A percentile compares a stretch with the other conserved stretches of the same genome.
phyloP scores from a whole-genome alignment of 2,797 vertebrate genomes.

The Neosilurus hyrtlii region DNA sequence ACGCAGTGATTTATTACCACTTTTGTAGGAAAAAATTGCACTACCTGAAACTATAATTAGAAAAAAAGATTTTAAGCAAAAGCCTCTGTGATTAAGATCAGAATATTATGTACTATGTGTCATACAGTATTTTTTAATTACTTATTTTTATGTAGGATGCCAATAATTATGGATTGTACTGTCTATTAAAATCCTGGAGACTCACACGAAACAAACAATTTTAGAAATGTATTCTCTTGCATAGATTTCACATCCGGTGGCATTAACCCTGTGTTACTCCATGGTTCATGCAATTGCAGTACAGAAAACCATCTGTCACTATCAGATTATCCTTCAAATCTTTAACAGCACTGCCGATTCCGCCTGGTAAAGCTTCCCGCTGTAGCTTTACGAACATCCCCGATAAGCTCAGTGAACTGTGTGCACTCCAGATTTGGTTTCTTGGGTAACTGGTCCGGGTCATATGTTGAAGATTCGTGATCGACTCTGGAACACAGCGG shows the following conservation, averaged over 20 bases:
- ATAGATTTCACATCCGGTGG: slow-evolving; percentile 72
- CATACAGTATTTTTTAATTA: neutral
- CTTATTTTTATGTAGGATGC: neutral
- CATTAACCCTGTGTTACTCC: slow-evolving; percentile 59
- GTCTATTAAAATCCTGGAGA: neutral
- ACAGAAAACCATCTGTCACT: neutral
- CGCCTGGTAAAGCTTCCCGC: neutral
- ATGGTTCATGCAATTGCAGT: slow-evolving; percentile 40
- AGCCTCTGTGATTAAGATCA: neutral
- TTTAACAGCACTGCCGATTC: neutral
- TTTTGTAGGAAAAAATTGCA: neutral
- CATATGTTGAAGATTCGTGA: slow-evolving; percentile 86
- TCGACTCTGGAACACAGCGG: slow-evolving; percentile 89
- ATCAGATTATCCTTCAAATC: neutral
- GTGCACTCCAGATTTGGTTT: slow-evolving; percentile 7
- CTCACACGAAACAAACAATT: slow-evolving; percentile 18
- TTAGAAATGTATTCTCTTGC: slow-evolving; percentile 62
- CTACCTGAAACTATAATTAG: neutral
- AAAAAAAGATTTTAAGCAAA: neutral
- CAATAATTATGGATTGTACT: neutral
- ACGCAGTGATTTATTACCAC: neutral
- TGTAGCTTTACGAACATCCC: neutral
- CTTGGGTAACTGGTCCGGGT: slow-evolving; percentile 51
- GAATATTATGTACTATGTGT: neutral
- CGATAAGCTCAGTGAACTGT: slow-evolving; percentile 1